Evolutionary conservation across 2,113 vertebrate species (phyloP).

Genomic region (Salvelinus sp.): DNA sequence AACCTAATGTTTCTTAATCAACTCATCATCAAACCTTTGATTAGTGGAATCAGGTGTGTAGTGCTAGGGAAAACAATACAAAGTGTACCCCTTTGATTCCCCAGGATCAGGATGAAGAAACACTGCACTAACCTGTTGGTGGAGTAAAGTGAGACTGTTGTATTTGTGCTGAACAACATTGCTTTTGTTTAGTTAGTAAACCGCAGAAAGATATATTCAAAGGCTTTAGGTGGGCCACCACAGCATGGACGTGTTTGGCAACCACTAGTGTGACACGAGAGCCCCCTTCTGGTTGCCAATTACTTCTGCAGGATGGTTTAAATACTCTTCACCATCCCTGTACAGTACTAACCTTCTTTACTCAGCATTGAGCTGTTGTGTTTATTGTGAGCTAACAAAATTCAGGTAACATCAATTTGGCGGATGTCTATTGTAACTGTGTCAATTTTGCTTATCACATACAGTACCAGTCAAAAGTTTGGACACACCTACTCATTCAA

Average conservation of each 20-base stretch:
- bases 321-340: no score
- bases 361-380: no score
- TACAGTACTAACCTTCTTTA: no score
- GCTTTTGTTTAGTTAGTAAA: neutral
- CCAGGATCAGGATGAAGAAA: no score
- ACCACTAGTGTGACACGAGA: neutral
- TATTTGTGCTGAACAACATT: constrained; percentile 54
- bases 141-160: constrained; percentile 69
- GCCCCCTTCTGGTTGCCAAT: constrained; percentile 41
- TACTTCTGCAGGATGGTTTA: constrained; percentile 4
- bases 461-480: no score
- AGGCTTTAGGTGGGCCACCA: neutral
- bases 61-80: no score
- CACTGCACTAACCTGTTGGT: constrained; percentile 54
- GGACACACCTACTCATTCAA: no score
- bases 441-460: neutral
- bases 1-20: neutral
- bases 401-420: neutral
- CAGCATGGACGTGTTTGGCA: neutral
- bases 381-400: neutral
- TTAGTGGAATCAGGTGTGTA: no score
- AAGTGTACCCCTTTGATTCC: no score
- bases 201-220: neutral
- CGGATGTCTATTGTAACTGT: neutral
- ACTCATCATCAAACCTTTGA: no score